Conservation (phyloP, 35 echinoderm and acorn worm genomes). For the Hemicentrotus pulcherrimus region DNA sequence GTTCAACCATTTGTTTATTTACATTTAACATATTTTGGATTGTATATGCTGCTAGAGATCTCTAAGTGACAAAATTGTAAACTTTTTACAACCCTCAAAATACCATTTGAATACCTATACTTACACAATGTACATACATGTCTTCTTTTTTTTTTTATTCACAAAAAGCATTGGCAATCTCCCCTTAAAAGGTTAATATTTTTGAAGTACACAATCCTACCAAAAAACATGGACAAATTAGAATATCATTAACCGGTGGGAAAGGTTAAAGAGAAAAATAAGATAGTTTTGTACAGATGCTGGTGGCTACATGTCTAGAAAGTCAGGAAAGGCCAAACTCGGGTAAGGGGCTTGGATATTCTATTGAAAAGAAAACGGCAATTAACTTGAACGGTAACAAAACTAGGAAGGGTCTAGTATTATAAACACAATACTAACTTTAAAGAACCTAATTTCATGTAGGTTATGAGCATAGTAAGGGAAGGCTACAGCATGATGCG, state of each 20-base stretch:
- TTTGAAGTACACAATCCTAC: too few relatives aligned
- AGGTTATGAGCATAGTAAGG: neutral
- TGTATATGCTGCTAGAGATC: neutral
- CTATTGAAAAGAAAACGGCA: too few relatives aligned
- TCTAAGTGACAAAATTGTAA: neutral
- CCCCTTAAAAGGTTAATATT: neutral
- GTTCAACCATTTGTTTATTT: neutral
- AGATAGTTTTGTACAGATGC: too few relatives aligned
- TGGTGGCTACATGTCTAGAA: too few relatives aligned
- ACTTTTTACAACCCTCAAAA: conserved; percentile 13
- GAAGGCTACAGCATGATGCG: neutral
- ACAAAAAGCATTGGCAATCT: neutral
- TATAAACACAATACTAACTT: too few relatives aligned
- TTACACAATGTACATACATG: neutral
- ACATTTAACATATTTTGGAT: neutral
- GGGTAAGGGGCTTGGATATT: too few relatives aligned
- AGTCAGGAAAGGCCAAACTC: too few relatives aligned
- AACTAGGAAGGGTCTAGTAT: too few relatives aligned
- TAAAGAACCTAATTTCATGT: too few relatives aligned
- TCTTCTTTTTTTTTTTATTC: neutral
- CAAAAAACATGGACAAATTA: neutral
- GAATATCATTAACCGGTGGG: neutral
- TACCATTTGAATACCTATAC: neutral
- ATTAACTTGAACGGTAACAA: too few relatives aligned
- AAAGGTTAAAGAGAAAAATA: neutral